Evolutionary conservation across 2,888 invertebrate species (phyloP), one percentile per base, ranked within the genome.

Genomic region (Neoaliturus tenellus): DNA sequence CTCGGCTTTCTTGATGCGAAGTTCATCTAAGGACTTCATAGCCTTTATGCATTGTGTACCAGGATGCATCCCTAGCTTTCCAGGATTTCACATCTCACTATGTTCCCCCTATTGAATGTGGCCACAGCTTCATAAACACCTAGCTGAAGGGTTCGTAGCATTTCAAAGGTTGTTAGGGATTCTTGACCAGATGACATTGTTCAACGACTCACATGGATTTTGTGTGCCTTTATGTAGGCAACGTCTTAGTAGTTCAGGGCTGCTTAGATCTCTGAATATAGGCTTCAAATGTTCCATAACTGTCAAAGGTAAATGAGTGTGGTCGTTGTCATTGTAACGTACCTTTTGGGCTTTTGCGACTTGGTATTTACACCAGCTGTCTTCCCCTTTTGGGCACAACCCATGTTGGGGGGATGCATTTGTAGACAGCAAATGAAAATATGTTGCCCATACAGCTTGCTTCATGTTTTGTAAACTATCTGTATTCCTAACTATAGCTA

Each of bases 381-480:
- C 85, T 58, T 67, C 67, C 58, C 87, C 87, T 67, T 48, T 78
- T 17, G 87, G 87, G 85, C 87, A 88, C 55, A 85, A 51, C 8
- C 86, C 67, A 75, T 88, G 87, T 35, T 85, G 82, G 23, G 86
- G 87, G 14, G 87, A 85, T 75, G 85, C 85, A 35, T 88, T 85
- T 8, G 88, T 84, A 12, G 87, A 88, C 81, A 41, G 62, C 67
- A 86, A 85, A 71, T 88, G 88, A 44, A 82, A 84, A 80, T 84
- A 88, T 23, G 86, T 86, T 5, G 87, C 87, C 88, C 87, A 88
- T 67, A 88, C 84, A n/a, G 85, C 87, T 71, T 85, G 85, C 67
- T 86, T 87, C 87, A 88, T 88, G 14, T 85, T 80, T 73, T 86
- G 86, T 14, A 85, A 58, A 4, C 86, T 85, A 83, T 87, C 62